Evolutionary conservation across 2,797 vertebrate species (phyloP).

Genomic region (Ptychobarbus kaznakovi): DNA sequence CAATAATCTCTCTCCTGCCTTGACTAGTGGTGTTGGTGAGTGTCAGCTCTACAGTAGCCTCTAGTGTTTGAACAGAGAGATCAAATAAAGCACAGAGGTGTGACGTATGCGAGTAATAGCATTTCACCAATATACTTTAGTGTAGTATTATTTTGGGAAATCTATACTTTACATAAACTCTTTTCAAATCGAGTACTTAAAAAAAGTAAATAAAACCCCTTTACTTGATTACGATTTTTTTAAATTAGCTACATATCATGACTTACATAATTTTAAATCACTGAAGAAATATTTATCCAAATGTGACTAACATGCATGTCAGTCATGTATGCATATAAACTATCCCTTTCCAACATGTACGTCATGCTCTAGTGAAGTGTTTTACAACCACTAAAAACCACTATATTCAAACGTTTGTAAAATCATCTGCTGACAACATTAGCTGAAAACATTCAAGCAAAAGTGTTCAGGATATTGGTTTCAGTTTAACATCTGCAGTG

Average conservation of each 20-base stretch:
- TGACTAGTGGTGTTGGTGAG: constrained; percentile 81
- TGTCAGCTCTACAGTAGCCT: constrained; percentile 87
- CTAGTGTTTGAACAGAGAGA: constrained; percentile 72
- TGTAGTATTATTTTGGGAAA: not conserved
- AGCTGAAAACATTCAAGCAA: not conserved
- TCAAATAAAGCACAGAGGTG: not conserved
- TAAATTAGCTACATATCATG: too few relatives aligned
- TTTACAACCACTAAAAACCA: not conserved
- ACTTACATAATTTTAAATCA: not conserved
- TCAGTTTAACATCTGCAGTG: not conserved
- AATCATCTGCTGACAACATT: not conserved
- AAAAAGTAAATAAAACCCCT: not conserved
- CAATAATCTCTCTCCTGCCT: constrained; percentile 74
- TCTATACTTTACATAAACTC: not conserved
- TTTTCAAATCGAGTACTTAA: not conserved
- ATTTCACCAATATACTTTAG: not conserved
- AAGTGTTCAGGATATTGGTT: not conserved
- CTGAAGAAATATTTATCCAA: not conserved
- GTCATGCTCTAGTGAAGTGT: not conserved
- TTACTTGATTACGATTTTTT: not conserved
- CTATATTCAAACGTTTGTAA: too few relatives aligned
- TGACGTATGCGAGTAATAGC: not conserved
- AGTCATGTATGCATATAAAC: not conserved
- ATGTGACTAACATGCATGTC: not conserved
- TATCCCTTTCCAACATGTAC: not conserved